A percentile compares a stretch with the other conserved stretches of the same genome.
Conservation (phyloP, 1,140 invertebrate genomes). For the Rhopalosiphum padi region DNA sequence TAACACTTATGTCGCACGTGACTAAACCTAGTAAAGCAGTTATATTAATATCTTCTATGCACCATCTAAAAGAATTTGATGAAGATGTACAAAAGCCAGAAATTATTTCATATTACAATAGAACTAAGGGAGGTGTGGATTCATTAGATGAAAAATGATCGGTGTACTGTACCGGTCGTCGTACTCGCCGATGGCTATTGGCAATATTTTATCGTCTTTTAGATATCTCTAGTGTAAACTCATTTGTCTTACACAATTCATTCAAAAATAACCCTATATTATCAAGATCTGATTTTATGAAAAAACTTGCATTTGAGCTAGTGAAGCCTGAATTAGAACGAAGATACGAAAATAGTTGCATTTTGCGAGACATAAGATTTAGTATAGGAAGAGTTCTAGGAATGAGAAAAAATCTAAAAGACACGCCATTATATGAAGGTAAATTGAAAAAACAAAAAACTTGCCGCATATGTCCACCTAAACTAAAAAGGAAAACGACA, state of each 20-base stretch:
- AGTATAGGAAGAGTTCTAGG: constrained; percentile 1
- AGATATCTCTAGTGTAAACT: constrained; percentile 60
- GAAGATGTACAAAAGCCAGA: constrained; percentile 60
- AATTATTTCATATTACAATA: constrained; percentile 61
- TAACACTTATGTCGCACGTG: constrained; percentile 57
- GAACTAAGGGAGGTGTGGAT: constrained; percentile 63
- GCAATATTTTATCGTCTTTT: constrained; percentile 61
- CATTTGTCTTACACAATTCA: neutral
- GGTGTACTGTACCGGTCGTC: constrained; percentile 60
- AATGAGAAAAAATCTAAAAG: neutral
- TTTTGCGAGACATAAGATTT: neutral
- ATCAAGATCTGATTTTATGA: constrained; percentile 1
- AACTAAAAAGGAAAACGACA: neutral
- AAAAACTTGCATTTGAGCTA: neutral
- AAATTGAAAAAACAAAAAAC: constrained; percentile 18
- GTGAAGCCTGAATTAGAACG: neutral
- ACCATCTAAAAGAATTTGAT: constrained; percentile 60
- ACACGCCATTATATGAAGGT: neutral
- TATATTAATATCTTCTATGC: constrained; percentile 62
- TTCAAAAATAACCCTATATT: neutral
- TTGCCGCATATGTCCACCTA: neutral
- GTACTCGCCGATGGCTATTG: constrained; percentile 62
- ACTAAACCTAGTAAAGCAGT: constrained; percentile 61
- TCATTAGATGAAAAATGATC: constrained; percentile 61
- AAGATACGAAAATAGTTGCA: neutral